Conservation (phyloP, 2,797 vertebrate species). For the Liasis olivaceus region DNA sequence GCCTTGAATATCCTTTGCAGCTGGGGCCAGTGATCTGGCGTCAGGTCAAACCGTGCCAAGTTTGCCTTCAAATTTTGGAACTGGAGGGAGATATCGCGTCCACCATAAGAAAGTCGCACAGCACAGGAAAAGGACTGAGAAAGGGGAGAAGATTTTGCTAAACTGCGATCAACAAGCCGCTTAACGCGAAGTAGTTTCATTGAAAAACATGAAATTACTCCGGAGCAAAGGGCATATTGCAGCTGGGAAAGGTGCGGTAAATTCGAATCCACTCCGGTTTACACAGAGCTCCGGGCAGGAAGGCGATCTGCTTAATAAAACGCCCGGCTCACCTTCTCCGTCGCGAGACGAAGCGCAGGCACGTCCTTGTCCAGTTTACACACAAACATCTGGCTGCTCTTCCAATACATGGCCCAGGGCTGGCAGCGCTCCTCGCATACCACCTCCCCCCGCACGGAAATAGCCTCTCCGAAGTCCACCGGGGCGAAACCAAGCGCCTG, state of each 20-base stretch:
- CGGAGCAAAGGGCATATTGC: not conserved
- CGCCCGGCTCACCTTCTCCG: constrained; percentile 82
- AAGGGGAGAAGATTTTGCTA: not conserved
- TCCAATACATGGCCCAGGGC: constrained; percentile 88
- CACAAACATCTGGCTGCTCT: constrained; percentile 84
- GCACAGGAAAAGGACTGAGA: not conserved
- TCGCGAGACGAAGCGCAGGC: constrained; percentile 74
- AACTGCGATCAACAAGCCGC: not conserved
- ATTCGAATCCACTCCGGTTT: not conserved
- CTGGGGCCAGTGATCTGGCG: not conserved
- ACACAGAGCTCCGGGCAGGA: not conserved
- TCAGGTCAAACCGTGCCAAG: not conserved
- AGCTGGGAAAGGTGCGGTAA: not conserved
- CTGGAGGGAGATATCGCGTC: not conserved
- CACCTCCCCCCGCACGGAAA: constrained; percentile 34
- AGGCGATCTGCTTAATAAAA: not conserved
- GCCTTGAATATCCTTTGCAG: not conserved
- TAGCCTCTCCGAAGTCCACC: not conserved
- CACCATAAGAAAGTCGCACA: not conserved
- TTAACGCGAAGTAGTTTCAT: not conserved
- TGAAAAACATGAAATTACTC: not conserved
- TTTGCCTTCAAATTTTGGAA: not conserved
- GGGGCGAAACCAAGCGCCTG: not conserved
- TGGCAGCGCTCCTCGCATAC: constrained; percentile 63
- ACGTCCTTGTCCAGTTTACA: constrained; percentile 76